Percentiles rank a stretch among this genome's conserved stretches.
These are phyloP conservation scores for Alectura lathami DNA, from an alignment of 2,113 vertebrate species.

Conservation along the genomic window DNA sequence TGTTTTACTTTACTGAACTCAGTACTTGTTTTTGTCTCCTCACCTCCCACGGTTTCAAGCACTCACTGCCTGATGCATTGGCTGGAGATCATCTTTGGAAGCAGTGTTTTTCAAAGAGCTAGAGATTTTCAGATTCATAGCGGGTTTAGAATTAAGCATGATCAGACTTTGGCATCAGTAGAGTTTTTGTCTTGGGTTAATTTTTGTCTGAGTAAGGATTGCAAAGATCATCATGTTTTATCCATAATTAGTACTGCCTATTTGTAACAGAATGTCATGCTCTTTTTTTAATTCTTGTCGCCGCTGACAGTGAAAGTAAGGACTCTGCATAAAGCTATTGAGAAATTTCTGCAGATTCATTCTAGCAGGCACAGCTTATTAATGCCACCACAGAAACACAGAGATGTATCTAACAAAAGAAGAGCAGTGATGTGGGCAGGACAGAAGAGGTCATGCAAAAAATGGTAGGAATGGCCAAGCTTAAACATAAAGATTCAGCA, in stretches of 20 bases:
- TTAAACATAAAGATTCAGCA: background rate
- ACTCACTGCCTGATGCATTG: background rate
- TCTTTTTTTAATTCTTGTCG: background rate
- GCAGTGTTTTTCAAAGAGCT: background rate
- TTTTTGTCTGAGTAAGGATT: background rate
- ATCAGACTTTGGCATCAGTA: background rate
- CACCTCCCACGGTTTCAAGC: background rate
- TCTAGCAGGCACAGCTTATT: constrained; percentile 8
- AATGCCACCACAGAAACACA: background rate
- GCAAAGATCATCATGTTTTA: background rate
- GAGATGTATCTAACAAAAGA: background rate
- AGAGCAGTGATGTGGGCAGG: background rate
- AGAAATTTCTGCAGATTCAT: constrained; percentile 51
- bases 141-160: background rate
- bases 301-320: background rate
- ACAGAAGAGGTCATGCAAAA: background rate
- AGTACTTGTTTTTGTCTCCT: background rate
- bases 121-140: background rate
- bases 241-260: background rate
- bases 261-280: background rate
- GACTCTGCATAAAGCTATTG: background rate
- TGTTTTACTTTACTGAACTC: background rate
- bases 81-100: background rate
- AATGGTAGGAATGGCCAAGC: background rate
- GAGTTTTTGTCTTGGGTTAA: background rate